Evolutionary conservation across 2,888 invertebrate genomes (phyloP).

Genomic region (Dasypogon diadema): DNA sequence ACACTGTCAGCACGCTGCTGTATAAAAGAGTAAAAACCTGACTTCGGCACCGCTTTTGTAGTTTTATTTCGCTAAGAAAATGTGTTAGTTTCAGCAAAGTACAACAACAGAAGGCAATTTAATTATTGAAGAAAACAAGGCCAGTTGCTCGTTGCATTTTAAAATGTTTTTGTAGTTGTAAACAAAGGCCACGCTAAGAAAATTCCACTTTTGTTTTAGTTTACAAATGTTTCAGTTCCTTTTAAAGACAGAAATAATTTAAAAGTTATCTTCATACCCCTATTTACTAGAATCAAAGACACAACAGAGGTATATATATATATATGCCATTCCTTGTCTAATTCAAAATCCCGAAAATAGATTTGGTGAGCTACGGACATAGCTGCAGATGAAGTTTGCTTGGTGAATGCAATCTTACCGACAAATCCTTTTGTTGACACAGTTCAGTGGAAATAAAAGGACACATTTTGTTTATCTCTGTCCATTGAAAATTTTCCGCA

Average conservation of each 20-base stretch:
- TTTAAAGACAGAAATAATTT: no score
- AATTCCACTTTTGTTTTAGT: no score
- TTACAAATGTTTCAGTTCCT: no score
- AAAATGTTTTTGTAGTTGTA: no score
- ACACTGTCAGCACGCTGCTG: constrained; percentile 55
- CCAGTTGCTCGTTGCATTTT: no score
- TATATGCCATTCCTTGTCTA: no score
- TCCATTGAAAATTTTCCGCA: background rate
- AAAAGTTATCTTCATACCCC: no score
- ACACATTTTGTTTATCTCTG: background rate
- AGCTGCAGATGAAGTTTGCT: background rate
- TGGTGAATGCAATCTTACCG: background rate
- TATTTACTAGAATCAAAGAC: no score
- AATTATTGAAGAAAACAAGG: constrained; percentile 1
- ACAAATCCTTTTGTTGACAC: background rate
- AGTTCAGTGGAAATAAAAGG: constrained; percentile 11
- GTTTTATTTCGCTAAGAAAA: constrained; percentile 31
- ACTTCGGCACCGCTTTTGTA: constrained; percentile 53
- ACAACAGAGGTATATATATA: no score
- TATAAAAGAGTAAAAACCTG: constrained; percentile 44
- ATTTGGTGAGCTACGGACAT: constrained; percentile 7
- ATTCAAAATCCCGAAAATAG: no score
- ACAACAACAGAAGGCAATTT: constrained; percentile 6
- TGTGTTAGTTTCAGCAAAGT: constrained; percentile 29
- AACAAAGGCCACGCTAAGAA: no score